Evolutionary conservation across 2,888 invertebrate species (phyloP), one percentile per base, ranked within the genome.

Genomic region (Amphipoea oculea): DNA sequence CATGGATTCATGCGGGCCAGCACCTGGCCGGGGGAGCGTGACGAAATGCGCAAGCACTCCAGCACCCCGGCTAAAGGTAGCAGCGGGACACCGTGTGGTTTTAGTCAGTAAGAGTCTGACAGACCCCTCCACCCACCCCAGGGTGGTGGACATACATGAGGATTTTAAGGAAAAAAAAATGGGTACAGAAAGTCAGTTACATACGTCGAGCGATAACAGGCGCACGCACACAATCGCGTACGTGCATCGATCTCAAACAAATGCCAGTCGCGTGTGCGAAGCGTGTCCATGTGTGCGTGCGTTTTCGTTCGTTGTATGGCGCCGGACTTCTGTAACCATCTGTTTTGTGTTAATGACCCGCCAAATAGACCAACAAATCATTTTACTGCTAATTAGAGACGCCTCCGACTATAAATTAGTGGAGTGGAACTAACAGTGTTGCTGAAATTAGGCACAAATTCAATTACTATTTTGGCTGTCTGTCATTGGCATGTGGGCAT

Each of bases 381-480:
- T 71, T 77, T 82, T 36, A 82, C 57, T 63, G n/a, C 12, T 77
- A 76, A 84, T 84, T 84, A 73, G 23, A 82, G 77, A 74, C 20
- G 63, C n/a, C 4, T 57, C 20, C 48, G 48, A 71, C 81, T 54
- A 23, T 75, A 69, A 71, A 85, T 76, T 68, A 77, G 71, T 76
- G 45, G 20, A 75, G 54, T 74, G 71, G 23, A 66, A 70, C 62
- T 40, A 73, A 77, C 45, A 14, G 66, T 65, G 65, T 20, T 23
- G 17, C 23, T 45, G 40, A 40, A 85, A 83, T 84, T 76, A 67
- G 42, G 11, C 62, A 57, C 45, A 73, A 66, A 75, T 45, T 51
- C 57, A 80, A 84, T 76, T 60, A 57, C 62, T 85, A 48, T 73
- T 75, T 69, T 45, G 69, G n/a, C 2, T 4, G 51, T 73, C 54